Conservation (phyloP, 2,888 invertebrate species). For the Lepeophtheirus nordmannii region DNA sequence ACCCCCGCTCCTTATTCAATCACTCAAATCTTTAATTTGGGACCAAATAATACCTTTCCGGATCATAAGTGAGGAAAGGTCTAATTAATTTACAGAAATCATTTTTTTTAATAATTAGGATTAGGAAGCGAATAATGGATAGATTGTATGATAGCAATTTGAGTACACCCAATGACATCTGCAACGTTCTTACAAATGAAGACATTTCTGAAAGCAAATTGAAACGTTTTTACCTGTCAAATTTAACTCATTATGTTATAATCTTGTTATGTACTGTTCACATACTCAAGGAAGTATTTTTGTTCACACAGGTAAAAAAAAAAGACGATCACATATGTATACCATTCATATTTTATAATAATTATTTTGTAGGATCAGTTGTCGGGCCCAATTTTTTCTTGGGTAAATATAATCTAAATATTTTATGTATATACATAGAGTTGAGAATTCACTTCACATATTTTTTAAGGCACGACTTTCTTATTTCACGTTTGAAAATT, state of each 20-base stretch:
- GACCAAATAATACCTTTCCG: background rate
- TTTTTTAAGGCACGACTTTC: slow-evolving; percentile 31
- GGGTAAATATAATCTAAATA: slow-evolving; percentile 14
- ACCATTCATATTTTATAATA: no score
- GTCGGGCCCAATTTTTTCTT: background rate
- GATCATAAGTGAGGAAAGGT: no score
- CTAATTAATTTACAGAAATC: no score
- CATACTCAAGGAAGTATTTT: slow-evolving; percentile 35
- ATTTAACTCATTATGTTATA: slow-evolving; percentile 30
- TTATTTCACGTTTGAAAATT: slow-evolving; percentile 38
- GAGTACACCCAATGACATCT: background rate
- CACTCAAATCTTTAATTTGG: slow-evolving; percentile 17
- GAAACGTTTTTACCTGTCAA: background rate
- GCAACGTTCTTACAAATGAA: background rate
- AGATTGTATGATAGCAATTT: background rate
- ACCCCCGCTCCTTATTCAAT: slow-evolving; percentile 30
- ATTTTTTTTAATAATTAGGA: background rate
- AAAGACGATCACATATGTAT: background rate
- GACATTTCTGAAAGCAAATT: background rate
- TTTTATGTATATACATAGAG: background rate
- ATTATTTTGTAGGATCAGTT: background rate
- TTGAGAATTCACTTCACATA: no score
- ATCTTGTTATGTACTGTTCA: slow-evolving; percentile 35
- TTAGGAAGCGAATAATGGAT: background rate
- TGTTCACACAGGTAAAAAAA: slow-evolving; percentile 28